Base-by-base conservation (phyloP, 1,140 invertebrate genomes). In the Papilio dardanus region DNA sequence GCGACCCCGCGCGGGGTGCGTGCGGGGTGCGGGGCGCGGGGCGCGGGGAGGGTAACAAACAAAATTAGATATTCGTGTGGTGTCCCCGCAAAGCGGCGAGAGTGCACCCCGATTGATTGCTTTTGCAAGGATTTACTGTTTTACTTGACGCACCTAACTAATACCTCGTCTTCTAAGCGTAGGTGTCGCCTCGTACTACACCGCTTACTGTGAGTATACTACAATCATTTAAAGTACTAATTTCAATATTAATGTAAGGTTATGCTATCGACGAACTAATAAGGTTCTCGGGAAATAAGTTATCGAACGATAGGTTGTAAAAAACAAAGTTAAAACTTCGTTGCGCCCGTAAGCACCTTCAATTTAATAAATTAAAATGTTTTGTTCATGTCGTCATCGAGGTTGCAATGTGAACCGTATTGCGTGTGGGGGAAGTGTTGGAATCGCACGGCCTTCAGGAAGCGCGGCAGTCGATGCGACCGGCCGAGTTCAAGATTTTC, bases 61-160 rank as follows among this genome's bases (percentile, higher is more conserved):
- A 91, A 92, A 92, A 92, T 92, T 92, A 92, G 90, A 92, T 91
- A 92, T 92, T 92, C 90, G 89, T 87, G 85, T 84, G 88, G 89
- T 89, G 90, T 90, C 86, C 88, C 87, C 86, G 81, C 85, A 87
- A 88, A 88, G 86, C 85, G 86, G 81, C 76, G 83, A 80, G 84
- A 89, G 85, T 85, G 87, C 83, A 85, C 40, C 73, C 90, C 90
- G 90, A 91, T 92, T 90, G 90, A 91, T 92, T 90, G 89, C 88
- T 87, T 86, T 84, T 79, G 79, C 83, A 83, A 88, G 83, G 85
- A 87, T 88, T 89, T 85, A 86, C 83, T 84, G 85, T 89, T 88
- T 83, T 84, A 77, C 75, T 54, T 42, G 31, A 31, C 12, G 10
- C 42, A 74, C 62, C 16, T 31, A 37, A 31, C 62, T 10, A 21